Evolutionary conservation across 30 jellyfish, hydroid and myxozoan species (phyloP), one percentile per base, ranked within the genome.

Genomic region (Pelagia noctiluca): DNA sequence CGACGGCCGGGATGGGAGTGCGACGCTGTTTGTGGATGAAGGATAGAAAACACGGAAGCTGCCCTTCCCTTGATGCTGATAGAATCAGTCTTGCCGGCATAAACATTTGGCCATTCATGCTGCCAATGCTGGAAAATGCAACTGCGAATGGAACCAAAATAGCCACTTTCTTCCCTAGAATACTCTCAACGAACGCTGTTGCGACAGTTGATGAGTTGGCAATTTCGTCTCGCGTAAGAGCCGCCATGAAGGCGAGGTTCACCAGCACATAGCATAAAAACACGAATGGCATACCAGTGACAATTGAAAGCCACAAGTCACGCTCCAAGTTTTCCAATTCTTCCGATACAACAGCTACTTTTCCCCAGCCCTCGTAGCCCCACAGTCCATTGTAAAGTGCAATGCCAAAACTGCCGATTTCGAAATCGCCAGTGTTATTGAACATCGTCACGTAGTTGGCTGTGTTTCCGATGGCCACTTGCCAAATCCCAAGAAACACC

Each of bases 11-110:
- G 16, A 60, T 26, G 4, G 94, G 97, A 16, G 90, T 81, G 47
- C 81, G 78, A 26, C 90, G 46, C 34, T 74, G 36, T 25, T 62
- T 52, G 37, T 88, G 86, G 26, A 88, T 81, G 57, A 60, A 47
- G 4, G 94, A 71, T 2, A 88, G 64, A 3, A 85, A 42, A 66
- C 53, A 71, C 8, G 96, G 96, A 47, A 88, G 24, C 34, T 88
- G 96, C 2, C 96, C 96, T 24, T 77, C 91, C 21, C 91, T 66
- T 1, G 88, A 84, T n/a, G 95, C 97, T 12, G 97, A 70, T 31
- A 88, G 75, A 0, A 80, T 12, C 24, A 64, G 12, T 33, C 97
- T 22, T 13, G 86, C 35, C 19, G 54, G 23, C 18, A 85, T 24
- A 63, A 80, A 88, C 25, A 50, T 1, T 13, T 82, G 1, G 2